A percentile compares a stretch with the other conserved stretches of the same genome.
These are phyloP conservation scores for Neotoma lepida DNA, from an alignment of 2,113 vertebrate species.

Conservation along the genomic window DNA sequence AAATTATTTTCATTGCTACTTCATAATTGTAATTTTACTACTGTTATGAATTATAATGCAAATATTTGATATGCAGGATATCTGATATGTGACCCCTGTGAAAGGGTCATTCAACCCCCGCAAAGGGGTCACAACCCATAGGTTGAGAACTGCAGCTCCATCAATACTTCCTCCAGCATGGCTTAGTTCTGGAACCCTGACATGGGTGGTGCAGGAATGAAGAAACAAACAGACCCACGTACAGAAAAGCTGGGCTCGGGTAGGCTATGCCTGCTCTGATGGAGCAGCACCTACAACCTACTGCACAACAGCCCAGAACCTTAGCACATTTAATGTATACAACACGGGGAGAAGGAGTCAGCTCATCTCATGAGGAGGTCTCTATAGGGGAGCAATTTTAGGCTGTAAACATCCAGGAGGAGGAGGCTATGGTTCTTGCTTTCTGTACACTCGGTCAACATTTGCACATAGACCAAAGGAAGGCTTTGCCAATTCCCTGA, in stretches of 20 bases:
- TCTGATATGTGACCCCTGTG: neutral
- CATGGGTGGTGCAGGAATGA: neutral
- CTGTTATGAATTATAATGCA: neutral
- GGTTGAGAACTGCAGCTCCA: neutral
- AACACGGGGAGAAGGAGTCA: neutral
- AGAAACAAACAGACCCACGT: neutral
- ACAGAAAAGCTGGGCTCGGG: neutral
- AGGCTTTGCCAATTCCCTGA: neutral
- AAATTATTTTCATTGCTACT: neutral
- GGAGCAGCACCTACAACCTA: neutral
- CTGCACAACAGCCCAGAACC: neutral
- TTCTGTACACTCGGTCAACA: neutral
- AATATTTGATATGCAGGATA: neutral
- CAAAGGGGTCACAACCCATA: neutral
- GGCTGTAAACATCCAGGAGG: neutral
- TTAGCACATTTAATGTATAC: neutral
- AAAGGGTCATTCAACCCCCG: neutral
- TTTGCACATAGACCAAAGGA: neutral
- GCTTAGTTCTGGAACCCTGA: neutral
- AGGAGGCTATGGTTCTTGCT: neutral
- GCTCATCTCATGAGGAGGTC: neutral
- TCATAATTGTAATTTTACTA: neutral
- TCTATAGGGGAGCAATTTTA: neutral
- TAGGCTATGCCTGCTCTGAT: neutral
- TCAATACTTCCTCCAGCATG: neutral